These are phyloP conservation scores for Equus quagga DNA, from an alignment of 2,113 vertebrate species.

Conservation along the genomic window DNA sequence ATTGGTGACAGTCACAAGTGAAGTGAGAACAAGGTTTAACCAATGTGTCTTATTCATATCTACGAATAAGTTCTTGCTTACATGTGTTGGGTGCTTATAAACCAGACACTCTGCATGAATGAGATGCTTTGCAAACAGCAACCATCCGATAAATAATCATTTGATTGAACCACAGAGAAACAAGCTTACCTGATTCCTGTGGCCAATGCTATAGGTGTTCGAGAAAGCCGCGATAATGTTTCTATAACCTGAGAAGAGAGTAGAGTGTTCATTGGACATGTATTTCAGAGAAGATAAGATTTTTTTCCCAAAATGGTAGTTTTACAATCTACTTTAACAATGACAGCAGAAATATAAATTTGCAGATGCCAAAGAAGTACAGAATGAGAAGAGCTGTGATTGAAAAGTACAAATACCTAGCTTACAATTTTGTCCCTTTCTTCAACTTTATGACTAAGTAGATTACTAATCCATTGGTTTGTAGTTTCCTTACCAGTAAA, in stretches of 20 bases:
- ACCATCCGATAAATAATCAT: not conserved
- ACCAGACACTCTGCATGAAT: not conserved
- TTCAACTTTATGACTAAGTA: not conserved
- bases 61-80: not conserved
- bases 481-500: not conserved
- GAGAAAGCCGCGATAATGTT: slow-evolving; percentile 96
- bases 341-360: not conserved
- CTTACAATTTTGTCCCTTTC: not conserved
- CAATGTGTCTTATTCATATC: not conserved
- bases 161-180: not conserved
- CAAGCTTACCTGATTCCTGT: slow-evolving; percentile 93
- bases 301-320: not conserved
- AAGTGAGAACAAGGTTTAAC: not conserved
- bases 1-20: not conserved
- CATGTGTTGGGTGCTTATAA: not conserved
- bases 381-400: not conserved
- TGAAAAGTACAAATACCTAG: not conserved
- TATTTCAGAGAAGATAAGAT: not conserved
- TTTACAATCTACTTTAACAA: not conserved
- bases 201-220: slow-evolving; percentile 89
- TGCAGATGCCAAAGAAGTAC: not conserved
- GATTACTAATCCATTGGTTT: not conserved
- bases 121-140: not conserved
- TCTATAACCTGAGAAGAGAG: slow-evolving; percentile 94
- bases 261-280: not conserved